Evolutionary conservation across 2,888 invertebrate genomes (phyloP), one percentile per base, ranked within the genome.

Genomic region (Acleris cristana): DNA sequence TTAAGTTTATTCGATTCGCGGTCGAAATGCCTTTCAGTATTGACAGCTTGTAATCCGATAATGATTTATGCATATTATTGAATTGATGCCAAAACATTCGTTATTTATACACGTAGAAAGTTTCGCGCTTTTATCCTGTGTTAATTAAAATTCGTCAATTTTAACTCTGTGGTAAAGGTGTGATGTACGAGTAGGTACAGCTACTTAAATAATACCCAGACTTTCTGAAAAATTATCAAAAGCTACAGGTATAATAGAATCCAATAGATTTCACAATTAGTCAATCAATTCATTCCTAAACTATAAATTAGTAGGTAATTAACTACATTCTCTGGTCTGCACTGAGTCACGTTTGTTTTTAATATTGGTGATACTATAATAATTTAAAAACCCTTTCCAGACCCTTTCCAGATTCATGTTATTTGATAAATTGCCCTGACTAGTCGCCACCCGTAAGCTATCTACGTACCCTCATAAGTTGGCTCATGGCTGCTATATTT

Each of bases 1-100:
- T 89, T 89, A 88, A 85, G 79, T 83, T 83, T 86, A 86, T 89
- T 86, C 85, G 87, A 86, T 83, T 85, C 84, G 84, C 82, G 78
- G 79, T 79, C 76, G 72, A 74, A 82, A 80, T 78, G 82, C 73
- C 80, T 74, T 73, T 75, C 75, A 73, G 81, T 84, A 87, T 85
- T 85, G 88, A 86, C 87, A 85, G 82, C 81, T 82, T 81, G 83
- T 84, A 85, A 86, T 87, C 81, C 77, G 79, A 76, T 77, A 73
- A 75, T 82, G 84, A 87, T 84, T 83, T 84, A 86, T 82, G 74
- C 69, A 26, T 55, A 65, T 69, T 69, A 71, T 70, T 71, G 65
- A 65, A 63, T 68, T 53, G 62, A 57, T 62, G 65, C 65, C 69
- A 65, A 69, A 69, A 69, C 53, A 69, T 65, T 60, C 48, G 57